Evolutionary conservation across 2,888 invertebrate genomes (phyloP).

Genomic region (Blastobasis adustella): DNA sequence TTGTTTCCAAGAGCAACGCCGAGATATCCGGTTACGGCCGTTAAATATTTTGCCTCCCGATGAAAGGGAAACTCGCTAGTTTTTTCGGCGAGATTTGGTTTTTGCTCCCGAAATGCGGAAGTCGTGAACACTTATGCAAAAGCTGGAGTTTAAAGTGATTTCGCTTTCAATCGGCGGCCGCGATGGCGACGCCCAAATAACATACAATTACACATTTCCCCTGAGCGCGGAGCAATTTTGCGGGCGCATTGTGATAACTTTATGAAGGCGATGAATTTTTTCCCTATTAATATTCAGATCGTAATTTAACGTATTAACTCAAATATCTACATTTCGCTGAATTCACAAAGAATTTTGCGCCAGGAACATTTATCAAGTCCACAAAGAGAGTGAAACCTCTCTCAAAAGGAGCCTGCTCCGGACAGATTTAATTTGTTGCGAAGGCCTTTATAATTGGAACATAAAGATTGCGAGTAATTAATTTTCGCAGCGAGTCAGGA

Average conservation of each 20-base stretch:
- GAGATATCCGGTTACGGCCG: slow-evolving; percentile 73
- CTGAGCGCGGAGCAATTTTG: slow-evolving; percentile 36
- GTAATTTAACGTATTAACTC: slow-evolving; percentile 58
- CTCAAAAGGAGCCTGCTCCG: slow-evolving; percentile 71
- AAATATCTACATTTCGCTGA: slow-evolving; percentile 58
- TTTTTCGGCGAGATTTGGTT: slow-evolving; percentile 61
- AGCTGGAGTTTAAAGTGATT: slow-evolving; percentile 55
- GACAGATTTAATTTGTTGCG: slow-evolving; percentile 76
- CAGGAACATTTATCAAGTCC: slow-evolving; percentile 72
- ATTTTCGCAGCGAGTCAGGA: slow-evolving; percentile 74
- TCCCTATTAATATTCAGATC: slow-evolving; percentile 41
- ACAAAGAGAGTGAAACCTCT: slow-evolving; percentile 74
- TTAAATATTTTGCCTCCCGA: slow-evolving; percentile 70
- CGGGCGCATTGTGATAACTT: slow-evolving; percentile 40
- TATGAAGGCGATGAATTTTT: slow-evolving; percentile 35
- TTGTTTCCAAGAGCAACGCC: slow-evolving; percentile 67
- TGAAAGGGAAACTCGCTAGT: slow-evolving; percentile 71
- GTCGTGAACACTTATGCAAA: slow-evolving; percentile 68
- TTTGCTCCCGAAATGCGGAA: slow-evolving; percentile 67
- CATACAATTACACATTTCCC: slow-evolving; percentile 61
- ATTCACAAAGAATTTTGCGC: slow-evolving; percentile 61
- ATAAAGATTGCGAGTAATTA: slow-evolving; percentile 76
- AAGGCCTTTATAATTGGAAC: slow-evolving; percentile 76
- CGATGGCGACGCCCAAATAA: slow-evolving; percentile 42
- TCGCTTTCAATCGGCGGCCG: slow-evolving; percentile 59